Evolutionary conservation across 2,888 invertebrate species (phyloP), one percentile per base, ranked within the genome.

Genomic region (Lingula anatina): DNA sequence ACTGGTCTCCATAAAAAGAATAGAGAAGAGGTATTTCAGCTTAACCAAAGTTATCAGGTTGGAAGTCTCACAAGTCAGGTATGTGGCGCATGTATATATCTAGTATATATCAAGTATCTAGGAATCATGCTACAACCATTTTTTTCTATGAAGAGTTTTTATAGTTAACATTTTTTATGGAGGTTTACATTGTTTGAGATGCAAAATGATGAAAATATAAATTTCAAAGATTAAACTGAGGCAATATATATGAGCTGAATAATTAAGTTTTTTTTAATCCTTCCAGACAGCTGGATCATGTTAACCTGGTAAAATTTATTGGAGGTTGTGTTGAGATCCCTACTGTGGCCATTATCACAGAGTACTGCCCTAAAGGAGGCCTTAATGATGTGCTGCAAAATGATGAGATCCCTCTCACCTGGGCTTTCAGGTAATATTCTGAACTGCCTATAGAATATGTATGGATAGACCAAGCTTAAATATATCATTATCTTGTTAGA

Each of bases 331-430:
- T 70, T 15, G 62, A 64, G 15, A 59, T 60, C 0, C 66, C 66
- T 2, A 56, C 67, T 37, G 53, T 72, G 12, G 59, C 59, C 40
- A 65, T 70, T 12, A 49, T 70, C 7, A 65, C 57, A 5, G 70
- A 71, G 47, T 71, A 71, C 53, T 71, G 70, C 47, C 65, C 68
- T 15, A 72, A 72, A 53, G 72, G 72, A n/a, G 67, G 66, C 40
- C 54, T 72, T 1, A 62, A 59, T 50, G 71, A 72, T 46, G 69
- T 70, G 1, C 50, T 72, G 5, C 57, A 59, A 28, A 68, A 67
- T 42, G 69, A 70, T 21, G 59, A 66, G 18, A 58, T 71, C 12
- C 70, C 70, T 2, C 61, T 72, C 5, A 70, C 62, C 55, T 71
- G 72, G 72, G 55, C 66, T 1, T 72, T 72, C 58, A 59, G 66